Evolutionary conservation across 2,888 invertebrate species (phyloP).

Genomic region (Stegana nigrithorax): DNA sequence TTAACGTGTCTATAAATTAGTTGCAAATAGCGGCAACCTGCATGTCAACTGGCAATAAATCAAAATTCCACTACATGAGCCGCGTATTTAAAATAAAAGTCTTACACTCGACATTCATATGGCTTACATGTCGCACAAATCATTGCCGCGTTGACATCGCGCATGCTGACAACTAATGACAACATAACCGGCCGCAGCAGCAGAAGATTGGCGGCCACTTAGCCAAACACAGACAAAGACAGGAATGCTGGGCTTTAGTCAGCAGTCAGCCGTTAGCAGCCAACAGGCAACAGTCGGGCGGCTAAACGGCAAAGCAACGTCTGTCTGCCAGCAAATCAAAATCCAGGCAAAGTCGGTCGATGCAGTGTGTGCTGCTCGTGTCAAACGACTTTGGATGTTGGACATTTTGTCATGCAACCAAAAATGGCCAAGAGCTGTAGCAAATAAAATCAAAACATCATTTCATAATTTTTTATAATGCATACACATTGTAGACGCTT

Average conservation of each 20-base stretch:
- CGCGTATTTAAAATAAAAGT: not conserved
- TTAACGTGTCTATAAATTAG: slow-evolving; percentile 16
- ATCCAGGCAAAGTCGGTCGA: too few relatives aligned
- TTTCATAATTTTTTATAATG: slow-evolving; percentile 2
- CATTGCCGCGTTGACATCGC: slow-evolving; percentile 55
- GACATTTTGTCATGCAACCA: slow-evolving; percentile 5
- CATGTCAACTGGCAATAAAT: slow-evolving; percentile 17
- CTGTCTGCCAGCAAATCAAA: too few relatives aligned
- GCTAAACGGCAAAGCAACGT: too few relatives aligned
- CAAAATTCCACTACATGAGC: slow-evolving; percentile 10
- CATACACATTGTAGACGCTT: too few relatives aligned
- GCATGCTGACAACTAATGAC: slow-evolving; percentile 55
- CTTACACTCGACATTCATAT: slow-evolving; percentile 4
- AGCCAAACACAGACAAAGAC: not conserved
- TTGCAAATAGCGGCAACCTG: not conserved
- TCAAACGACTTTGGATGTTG: too few relatives aligned
- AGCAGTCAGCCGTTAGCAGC: not conserved
- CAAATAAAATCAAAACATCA: not conserved
- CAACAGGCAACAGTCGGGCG: not conserved
- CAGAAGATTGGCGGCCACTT: not conserved
- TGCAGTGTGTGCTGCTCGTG: too few relatives aligned
- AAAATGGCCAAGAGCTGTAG: slow-evolving; percentile 3
- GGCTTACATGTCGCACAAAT: slow-evolving; percentile 49
- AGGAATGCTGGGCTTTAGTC: not conserved
- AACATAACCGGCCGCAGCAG: slow-evolving; percentile 30